These are phyloP conservation scores for Lasius fuliginosus DNA, from an alignment of 2,888 invertebrate genomes.

Conservation along the genomic window DNA sequence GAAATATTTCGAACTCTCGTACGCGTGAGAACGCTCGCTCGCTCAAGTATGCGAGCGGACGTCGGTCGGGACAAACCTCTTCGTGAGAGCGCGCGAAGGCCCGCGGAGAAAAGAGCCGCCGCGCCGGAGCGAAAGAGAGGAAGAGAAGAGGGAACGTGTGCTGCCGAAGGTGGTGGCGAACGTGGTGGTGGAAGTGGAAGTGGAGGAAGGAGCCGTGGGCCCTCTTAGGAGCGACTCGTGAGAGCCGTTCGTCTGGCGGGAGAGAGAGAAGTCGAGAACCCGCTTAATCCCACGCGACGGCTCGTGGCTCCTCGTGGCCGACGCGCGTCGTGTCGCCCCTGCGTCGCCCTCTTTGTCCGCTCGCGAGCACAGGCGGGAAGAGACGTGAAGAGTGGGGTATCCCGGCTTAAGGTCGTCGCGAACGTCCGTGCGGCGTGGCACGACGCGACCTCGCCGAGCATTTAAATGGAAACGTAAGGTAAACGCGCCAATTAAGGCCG, in stretches of 20 bases:
- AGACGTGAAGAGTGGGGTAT: slow-evolving; percentile 57
- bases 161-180: slow-evolving; percentile 53
- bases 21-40: slow-evolving; percentile 47
- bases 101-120: slow-evolving; percentile 41
- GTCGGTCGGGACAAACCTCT: slow-evolving; percentile 67
- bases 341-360: slow-evolving; percentile 73
- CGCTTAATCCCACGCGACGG: slow-evolving; percentile 78
- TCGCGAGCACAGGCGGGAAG: slow-evolving; percentile 39
- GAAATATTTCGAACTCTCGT: not conserved
- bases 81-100: slow-evolving; percentile 65
- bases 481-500: slow-evolving; percentile 74
- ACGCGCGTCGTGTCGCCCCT: slow-evolving; percentile 76
- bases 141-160: slow-evolving; percentile 35
- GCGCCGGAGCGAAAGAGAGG: slow-evolving; percentile 11
- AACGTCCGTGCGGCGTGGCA: slow-evolving; percentile 54
- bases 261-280: slow-evolving; percentile 49
- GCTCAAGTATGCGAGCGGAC: slow-evolving; percentile 70
- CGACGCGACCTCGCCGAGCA: slow-evolving; percentile 67
- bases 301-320: slow-evolving; percentile 81
- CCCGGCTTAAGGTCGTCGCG: slow-evolving; percentile 67
- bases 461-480: slow-evolving; percentile 75
- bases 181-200: slow-evolving; percentile 60
- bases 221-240: slow-evolving; percentile 69
- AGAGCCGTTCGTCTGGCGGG: slow-evolving; percentile 66
- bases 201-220: slow-evolving; percentile 47